Evolutionary conservation across 64 coral and sea anemone species (phyloP), one percentile per base, ranked within the genome.

Genomic region (Platygyra sinensis): DNA sequence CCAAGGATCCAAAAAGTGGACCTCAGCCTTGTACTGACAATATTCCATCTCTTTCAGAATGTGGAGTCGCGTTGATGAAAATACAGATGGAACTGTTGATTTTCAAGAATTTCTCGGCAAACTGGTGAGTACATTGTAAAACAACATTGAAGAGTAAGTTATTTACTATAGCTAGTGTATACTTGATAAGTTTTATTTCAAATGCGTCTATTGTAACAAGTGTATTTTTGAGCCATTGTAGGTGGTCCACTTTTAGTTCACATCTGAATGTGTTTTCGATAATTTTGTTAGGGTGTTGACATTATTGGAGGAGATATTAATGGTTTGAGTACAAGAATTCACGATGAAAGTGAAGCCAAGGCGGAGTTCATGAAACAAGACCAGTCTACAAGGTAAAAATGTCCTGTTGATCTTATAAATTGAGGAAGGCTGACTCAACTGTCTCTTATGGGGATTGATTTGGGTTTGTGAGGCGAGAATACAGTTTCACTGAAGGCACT

Each of bases 51-150:
- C 82, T 76, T 64, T 30, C 39, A 98, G 96, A 82, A 89, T 98
- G 75, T 98, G 96, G 96, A 91, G 93, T 82, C 93, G 82, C 2
- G 93, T 90, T 78, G 96, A 98, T 55, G 88, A 82, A n/a, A 95
- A 98, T 83, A 31, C 46, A 39, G 93, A 98, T 77, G 86, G 87
- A 7, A 78, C 61, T 60, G 71, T 98, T 79, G 93, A 94, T 82
- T 98, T 98, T 50, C 90, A 98, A 75, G 96, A 98, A 52, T 98
- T 98, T 87, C 93, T 98, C 73, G 73, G 64, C 52, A 95, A 91
- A 80, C 80, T 98, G 93, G 96, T 98, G 90, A 90, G 81, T 30
- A 46, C 31, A 6, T 46, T 46, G 42, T 8, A 46, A 5, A 2
- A 12, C 54, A 57, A 9, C 54, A 13, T 57, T 57, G 10, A 10